These are phyloP conservation scores for Polietes domitor DNA, from an alignment of 2,888 invertebrate genomes.

Conservation along the genomic window DNA sequence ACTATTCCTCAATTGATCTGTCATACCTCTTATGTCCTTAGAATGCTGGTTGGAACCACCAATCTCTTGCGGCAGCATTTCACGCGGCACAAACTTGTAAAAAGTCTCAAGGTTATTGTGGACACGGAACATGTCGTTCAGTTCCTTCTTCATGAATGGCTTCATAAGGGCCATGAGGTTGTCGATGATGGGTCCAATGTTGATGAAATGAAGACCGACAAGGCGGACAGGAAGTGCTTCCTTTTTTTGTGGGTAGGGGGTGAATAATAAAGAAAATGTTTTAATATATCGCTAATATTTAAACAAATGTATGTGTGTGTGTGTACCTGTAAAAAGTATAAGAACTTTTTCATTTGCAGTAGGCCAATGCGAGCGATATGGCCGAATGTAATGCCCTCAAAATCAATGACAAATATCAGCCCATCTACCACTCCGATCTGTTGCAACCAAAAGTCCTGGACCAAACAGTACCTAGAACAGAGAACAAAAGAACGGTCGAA, in stretches of 20 bases:
- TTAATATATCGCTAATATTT: too few species aligned
- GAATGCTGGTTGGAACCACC: constrained; percentile 82
- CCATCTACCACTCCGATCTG: constrained; percentile 86
- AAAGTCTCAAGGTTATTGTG: constrained; percentile 82
- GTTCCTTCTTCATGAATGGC: constrained; percentile 88
- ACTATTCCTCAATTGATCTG: too few species aligned
- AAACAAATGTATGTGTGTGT: too few species aligned
- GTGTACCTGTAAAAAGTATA: constrained; percentile 85
- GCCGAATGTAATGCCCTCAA: constrained; percentile 83
- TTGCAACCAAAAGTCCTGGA: too few species aligned
- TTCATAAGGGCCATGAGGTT: constrained; percentile 85
- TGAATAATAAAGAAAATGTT: constrained; percentile 9
- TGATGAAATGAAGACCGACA: constrained; percentile 87
- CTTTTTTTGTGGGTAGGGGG: too few species aligned
- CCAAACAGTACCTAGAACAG: constrained; percentile 74
- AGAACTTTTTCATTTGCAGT: constrained; percentile 85
- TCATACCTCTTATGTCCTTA: constrained; percentile 77
- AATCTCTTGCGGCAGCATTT: constrained; percentile 84
- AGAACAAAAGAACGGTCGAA: too few species aligned
- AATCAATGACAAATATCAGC: constrained; percentile 85
- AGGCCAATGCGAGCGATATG: constrained; percentile 86
- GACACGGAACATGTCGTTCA: constrained; percentile 82
- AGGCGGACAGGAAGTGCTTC: constrained; percentile 87
- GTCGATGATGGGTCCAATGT: constrained; percentile 87
- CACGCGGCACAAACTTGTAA: constrained; percentile 82